Evolutionary conservation across 1,140 invertebrate genomes (phyloP).

Genomic region (Antheraea mylitta): DNA sequence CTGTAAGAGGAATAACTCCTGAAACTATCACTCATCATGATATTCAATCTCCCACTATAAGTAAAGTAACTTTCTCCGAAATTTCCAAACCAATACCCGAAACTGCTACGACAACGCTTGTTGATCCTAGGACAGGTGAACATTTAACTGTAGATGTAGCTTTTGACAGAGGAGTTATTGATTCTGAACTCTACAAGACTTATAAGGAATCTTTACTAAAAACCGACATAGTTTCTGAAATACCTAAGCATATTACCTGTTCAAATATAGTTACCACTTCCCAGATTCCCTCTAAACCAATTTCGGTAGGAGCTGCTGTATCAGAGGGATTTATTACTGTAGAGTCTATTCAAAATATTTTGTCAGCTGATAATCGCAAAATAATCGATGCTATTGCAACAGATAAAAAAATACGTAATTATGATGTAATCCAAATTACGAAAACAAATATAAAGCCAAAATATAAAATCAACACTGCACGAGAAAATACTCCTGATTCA

Average conservation of each 20-base stretch:
- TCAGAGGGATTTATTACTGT: constrained; percentile 71
- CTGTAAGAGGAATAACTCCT: constrained; percentile 51
- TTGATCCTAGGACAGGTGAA: constrained; percentile 44
- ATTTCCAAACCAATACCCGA: constrained; percentile 22
- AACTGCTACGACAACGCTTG: constrained; percentile 30
- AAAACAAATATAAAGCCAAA: constrained; percentile 83
- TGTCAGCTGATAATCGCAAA: constrained; percentile 58
- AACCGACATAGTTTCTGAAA: constrained; percentile 12
- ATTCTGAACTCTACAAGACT: constrained; percentile 35
- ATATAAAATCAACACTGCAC: constrained; percentile 82
- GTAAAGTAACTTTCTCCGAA: constrained; percentile 30
- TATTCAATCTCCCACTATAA: constrained; percentile 25
- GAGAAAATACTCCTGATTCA: constrained; percentile 76
- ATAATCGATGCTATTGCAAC: constrained; percentile 38
- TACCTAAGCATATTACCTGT: constrained; percentile 7
- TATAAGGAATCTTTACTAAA: constrained; percentile 28
- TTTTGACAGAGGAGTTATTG: constrained; percentile 38
- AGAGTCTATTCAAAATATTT: constrained; percentile 62
- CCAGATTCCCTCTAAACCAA: constrained; percentile 40
- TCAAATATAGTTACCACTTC: constrained; percentile 26
- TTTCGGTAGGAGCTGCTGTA: constrained; percentile 64
- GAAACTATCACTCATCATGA: constrained; percentile 62
- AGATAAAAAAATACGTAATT: constrained; percentile 52
- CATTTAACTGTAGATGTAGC: constrained; percentile 42
- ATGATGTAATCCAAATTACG: constrained; percentile 54